Evolutionary conservation across 2,797 vertebrate genomes (phyloP).

Genomic region (Cuculus canorus): DNA sequence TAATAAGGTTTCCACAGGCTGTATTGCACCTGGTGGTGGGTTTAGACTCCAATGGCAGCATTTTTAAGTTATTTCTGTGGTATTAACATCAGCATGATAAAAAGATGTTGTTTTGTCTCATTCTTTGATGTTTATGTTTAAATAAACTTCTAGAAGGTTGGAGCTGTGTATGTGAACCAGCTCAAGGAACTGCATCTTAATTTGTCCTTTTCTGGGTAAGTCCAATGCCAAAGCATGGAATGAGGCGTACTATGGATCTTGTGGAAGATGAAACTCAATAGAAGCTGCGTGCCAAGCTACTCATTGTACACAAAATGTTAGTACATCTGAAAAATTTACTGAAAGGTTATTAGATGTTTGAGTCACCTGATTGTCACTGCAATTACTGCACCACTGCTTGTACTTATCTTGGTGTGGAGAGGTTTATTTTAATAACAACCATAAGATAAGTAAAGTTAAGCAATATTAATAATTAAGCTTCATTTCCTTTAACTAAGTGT

Average conservation of each 20-base stretch:
- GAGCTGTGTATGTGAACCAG: not conserved
- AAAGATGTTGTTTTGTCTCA: not conserved
- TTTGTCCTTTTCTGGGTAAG: not conserved
- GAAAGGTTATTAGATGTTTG: not conserved
- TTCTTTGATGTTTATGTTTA: not conserved
- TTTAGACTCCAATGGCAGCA: not conserved
- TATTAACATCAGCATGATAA: not conserved
- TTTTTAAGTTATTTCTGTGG: not conserved
- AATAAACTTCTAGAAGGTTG: not conserved
- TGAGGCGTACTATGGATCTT: not conserved
- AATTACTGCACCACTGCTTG: not conserved
- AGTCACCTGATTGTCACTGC: not conserved
- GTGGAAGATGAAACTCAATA: not conserved
- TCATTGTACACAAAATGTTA: not conserved
- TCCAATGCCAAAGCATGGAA: not conserved
- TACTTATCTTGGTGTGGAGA: not conserved
- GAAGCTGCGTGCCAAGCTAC: not conserved
- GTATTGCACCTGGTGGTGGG: not conserved
- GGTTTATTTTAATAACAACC: not conserved
- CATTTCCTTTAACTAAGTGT: not conserved
- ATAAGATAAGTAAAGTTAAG: not conserved
- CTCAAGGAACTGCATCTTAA: not conserved
- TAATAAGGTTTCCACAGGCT: not conserved
- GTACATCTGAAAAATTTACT: not conserved
- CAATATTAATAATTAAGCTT: not conserved